phyloP scores from a whole-genome alignment of 37 sponge, comb jelly and placozoan species.

The Spongilla lacustris region DNA sequence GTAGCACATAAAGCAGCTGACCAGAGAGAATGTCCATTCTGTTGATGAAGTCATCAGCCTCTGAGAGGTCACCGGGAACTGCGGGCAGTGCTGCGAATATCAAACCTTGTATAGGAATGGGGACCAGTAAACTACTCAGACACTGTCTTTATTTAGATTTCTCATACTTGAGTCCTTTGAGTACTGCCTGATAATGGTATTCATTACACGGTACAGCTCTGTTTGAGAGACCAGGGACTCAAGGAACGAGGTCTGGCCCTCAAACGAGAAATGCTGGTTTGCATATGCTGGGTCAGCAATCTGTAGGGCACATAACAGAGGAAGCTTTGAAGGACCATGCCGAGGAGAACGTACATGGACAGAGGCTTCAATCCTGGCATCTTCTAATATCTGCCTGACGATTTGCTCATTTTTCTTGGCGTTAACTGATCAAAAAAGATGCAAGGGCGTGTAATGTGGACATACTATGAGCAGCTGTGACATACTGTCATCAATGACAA shows the following conservation, averaged over 20 bases:
- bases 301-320: too few species aligned
- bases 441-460: not conserved
- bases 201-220: conserved; percentile 41
- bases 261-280: too few species aligned
- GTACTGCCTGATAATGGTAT: conserved; percentile 54
- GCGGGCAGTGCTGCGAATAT: conserved; percentile 71
- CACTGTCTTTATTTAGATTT: too few species aligned
- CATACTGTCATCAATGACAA: not conserved
- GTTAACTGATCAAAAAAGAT: not conserved
- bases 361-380: too few species aligned
- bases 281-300: too few species aligned
- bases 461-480: not conserved
- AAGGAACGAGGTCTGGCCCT: too few species aligned
- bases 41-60: conserved; percentile 21
- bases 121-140: not conserved
- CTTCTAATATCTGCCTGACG: too few species aligned
- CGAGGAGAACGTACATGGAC: too few species aligned
- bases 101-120: conserved; percentile 21
- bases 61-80: conserved; percentile 2
- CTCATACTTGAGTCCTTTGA: conserved; percentile 56
- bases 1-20: not conserved
- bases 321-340: too few species aligned
- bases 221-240: not conserved
- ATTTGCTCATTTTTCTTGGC: not conserved
- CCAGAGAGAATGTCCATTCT: conserved; percentile 44